phyloP scores from a whole-genome alignment of 2,888 invertebrate genomes.

The Limnephilus marmoratus region DNA sequence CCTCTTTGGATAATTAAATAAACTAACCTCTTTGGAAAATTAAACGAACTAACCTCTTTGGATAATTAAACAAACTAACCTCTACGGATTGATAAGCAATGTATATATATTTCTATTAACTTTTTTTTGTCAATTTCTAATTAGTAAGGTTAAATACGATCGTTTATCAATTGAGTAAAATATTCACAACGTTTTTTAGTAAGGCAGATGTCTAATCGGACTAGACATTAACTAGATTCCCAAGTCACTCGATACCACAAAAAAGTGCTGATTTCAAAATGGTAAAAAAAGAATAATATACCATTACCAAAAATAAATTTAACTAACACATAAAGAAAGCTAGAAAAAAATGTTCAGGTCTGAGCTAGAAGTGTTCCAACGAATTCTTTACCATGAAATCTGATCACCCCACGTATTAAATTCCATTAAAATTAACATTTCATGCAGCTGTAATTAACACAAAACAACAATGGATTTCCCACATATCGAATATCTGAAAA shows the following conservation, averaged over 20 bases:
- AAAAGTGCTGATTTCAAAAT: not conserved
- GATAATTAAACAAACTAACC: too few relatives aligned
- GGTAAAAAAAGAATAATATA: not conserved
- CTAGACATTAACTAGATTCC: too few relatives aligned
- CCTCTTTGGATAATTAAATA: too few relatives aligned
- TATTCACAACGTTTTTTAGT: too few relatives aligned
- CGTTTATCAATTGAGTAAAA: too few relatives aligned
- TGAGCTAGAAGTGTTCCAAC: not conserved
- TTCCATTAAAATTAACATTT: not conserved
- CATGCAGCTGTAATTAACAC: not conserved
- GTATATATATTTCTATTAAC: too few relatives aligned
- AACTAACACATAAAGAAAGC: not conserved
- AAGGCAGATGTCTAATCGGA: too few relatives aligned
- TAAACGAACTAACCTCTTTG: too few relatives aligned
- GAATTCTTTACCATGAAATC: not conserved
- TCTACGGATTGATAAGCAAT: too few relatives aligned
- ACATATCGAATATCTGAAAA: not conserved
- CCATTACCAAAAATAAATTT: not conserved
- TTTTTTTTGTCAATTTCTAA: too few relatives aligned
- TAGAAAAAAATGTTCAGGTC: not conserved
- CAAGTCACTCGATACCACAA: not conserved
- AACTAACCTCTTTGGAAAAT: too few relatives aligned
- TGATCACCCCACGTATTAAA: not conserved
- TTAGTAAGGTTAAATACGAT: too few relatives aligned
- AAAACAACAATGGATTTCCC: not conserved